phyloP scores from a whole-genome alignment of 2,888 invertebrate genomes.

The Silvanus unidentatus region DNA sequence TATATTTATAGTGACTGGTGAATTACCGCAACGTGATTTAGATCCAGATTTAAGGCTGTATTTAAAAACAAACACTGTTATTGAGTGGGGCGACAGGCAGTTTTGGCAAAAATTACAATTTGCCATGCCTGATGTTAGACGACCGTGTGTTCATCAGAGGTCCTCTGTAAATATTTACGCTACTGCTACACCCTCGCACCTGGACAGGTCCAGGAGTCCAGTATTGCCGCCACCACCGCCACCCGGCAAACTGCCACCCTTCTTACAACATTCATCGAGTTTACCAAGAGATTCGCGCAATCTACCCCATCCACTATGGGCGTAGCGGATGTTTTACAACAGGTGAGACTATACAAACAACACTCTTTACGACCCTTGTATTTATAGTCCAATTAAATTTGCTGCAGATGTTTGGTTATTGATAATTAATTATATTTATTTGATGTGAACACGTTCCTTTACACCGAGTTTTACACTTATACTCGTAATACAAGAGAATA shows the following conservation, averaged over 20 bases:
- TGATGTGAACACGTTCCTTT: not conserved
- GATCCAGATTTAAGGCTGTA: constrained; percentile 87
- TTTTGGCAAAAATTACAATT: constrained; percentile 96
- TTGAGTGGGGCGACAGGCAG: constrained; percentile 89
- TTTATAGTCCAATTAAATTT: constrained; percentile 20
- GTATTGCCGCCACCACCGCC: constrained; percentile 55
- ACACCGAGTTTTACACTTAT: not conserved
- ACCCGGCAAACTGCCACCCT: constrained; percentile 58
- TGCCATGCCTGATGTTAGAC: constrained; percentile 77
- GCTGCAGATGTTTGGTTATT: constrained; percentile 18
- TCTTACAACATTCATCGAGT: constrained; percentile 49
- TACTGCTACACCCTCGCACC: constrained; percentile 48
- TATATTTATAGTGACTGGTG: constrained; percentile 85
- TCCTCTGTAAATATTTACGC: constrained; percentile 70
- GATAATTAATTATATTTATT: not conserved
- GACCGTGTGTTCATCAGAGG: constrained; percentile 57
- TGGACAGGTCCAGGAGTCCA: constrained; percentile 54
- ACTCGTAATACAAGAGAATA: too few relatives aligned
- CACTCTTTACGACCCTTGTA: constrained; percentile 15
- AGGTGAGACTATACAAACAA: constrained; percentile 30
- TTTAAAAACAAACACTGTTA: constrained; percentile 83
- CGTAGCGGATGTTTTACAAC: constrained; percentile 65
- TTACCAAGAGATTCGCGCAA: constrained; percentile 50
- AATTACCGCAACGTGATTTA: constrained; percentile 80
- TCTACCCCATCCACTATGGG: constrained; percentile 69